Conservation (phyloP, 2,888 invertebrate species). For the Melolontha melolontha region DNA sequence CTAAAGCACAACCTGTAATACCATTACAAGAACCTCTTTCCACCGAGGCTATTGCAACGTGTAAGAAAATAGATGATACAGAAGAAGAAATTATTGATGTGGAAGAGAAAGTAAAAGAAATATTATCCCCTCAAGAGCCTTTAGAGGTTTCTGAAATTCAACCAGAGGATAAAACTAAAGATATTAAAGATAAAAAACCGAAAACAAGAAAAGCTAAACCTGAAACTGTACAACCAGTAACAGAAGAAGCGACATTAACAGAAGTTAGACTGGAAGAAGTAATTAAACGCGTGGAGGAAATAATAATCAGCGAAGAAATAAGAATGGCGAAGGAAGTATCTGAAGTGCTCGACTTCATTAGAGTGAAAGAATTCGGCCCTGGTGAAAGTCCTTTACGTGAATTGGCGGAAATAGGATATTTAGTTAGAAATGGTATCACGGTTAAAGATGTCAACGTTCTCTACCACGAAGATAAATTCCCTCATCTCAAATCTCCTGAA, state of each 20-base stretch:
- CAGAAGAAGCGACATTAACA: slow-evolving; percentile 63
- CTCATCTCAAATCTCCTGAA: slow-evolving; percentile 81
- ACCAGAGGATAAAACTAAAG: slow-evolving; percentile 68
- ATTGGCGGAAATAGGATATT: slow-evolving; percentile 84
- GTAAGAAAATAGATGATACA: slow-evolving; percentile 74
- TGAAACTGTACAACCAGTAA: slow-evolving; percentile 57
- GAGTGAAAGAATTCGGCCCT: slow-evolving; percentile 83
- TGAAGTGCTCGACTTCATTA: slow-evolving; percentile 78
- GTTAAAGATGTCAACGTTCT: slow-evolving; percentile 82
- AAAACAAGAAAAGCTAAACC: slow-evolving; percentile 57
- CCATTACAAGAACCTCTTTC: slow-evolving; percentile 72
- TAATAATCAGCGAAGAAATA: slow-evolving; percentile 69
- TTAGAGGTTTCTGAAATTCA: slow-evolving; percentile 71
- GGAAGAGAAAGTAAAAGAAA: slow-evolving; percentile 66
- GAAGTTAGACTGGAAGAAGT: slow-evolving; percentile 69
- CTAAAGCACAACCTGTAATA: slow-evolving; percentile 69
- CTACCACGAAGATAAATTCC: slow-evolving; percentile 83
- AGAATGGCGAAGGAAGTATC: slow-evolving; percentile 80
- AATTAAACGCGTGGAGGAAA: slow-evolving; percentile 70
- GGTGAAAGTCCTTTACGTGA: slow-evolving; percentile 84
- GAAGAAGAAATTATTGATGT: slow-evolving; percentile 61
- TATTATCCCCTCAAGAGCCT: slow-evolving; percentile 71
- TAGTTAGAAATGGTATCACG: slow-evolving; percentile 80
- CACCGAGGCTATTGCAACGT: slow-evolving; percentile 72
- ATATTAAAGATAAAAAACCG: slow-evolving; percentile 57